phyloP scores from a whole-genome alignment of 2,888 invertebrate species.

The Cryptosula pallasiana region DNA sequence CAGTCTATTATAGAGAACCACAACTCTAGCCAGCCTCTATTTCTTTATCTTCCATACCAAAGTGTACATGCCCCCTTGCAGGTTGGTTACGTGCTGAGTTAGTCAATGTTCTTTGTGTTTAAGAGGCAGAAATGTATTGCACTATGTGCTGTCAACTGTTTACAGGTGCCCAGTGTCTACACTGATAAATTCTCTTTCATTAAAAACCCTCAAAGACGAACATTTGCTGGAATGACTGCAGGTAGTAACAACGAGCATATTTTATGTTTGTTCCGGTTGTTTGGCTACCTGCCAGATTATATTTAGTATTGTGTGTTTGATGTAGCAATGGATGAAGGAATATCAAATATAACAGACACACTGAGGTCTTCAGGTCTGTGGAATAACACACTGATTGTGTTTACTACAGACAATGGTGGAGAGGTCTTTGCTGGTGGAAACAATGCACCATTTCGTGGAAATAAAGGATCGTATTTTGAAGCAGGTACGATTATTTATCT shows the following conservation, averaged over 20 bases:
- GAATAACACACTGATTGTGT: not conserved
- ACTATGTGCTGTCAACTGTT: not conserved
- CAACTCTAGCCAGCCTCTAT: slow-evolving; percentile 60
- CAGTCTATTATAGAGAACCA: not conserved
- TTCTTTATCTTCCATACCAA: slow-evolving; percentile 76
- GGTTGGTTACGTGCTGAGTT: too few relatives aligned
- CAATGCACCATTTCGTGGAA: not conserved
- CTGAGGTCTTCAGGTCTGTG: not conserved
- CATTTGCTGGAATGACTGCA: slow-evolving; percentile 60
- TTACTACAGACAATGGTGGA: not conserved
- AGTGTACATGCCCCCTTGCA: slow-evolving; percentile 79
- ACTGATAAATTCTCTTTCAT: slow-evolving; percentile 30
- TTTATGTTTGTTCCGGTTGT: too few relatives aligned
- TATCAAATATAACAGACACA: not conserved
- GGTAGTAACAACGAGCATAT: slow-evolving; percentile 15
- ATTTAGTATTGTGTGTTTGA: slow-evolving; percentile 33
- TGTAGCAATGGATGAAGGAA: not conserved
- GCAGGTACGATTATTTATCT: too few relatives aligned
- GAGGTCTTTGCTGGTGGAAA: not conserved
- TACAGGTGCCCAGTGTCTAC: slow-evolving; percentile 30
- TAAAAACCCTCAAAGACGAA: slow-evolving; percentile 30
- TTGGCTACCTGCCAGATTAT: too few relatives aligned
- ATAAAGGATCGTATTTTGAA: not conserved
- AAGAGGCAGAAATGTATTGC: not conserved
- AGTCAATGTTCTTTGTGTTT: too few relatives aligned